Conservation (phyloP, 2,113 vertebrate genomes). For the Tympanuchus pallidicinctus region DNA sequence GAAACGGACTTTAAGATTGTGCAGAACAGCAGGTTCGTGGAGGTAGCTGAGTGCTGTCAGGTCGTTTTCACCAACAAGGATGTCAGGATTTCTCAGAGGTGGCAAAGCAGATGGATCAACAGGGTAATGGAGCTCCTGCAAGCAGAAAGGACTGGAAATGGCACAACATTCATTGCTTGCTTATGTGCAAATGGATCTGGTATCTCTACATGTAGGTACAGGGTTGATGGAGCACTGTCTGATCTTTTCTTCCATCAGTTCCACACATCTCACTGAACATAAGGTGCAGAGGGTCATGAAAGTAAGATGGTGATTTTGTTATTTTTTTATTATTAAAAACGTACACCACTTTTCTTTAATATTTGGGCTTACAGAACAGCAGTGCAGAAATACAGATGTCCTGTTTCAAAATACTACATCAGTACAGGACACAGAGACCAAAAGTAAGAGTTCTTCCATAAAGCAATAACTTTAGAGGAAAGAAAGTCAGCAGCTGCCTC, state of each 20-base stretch:
- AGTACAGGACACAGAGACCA: neutral
- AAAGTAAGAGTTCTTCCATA: neutral
- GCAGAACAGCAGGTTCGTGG: conserved; percentile 94
- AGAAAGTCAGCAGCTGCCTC: neutral
- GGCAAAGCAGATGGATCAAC: conserved; percentile 85
- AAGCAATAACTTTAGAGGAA: neutral
- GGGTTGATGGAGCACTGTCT: neutral
- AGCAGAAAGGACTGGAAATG: neutral
- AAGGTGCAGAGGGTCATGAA: neutral
- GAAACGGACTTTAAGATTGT: conserved; percentile 95
- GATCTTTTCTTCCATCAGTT: neutral
- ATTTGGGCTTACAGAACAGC: neutral
- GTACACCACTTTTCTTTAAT: neutral
- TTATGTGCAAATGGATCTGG: neutral
- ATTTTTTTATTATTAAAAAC: neutral
- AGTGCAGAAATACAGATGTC: neutral
- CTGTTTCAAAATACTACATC: neutral
- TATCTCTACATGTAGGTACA: neutral
- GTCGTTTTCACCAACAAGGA: conserved; percentile 98
- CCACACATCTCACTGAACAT: neutral
- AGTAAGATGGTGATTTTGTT: neutral
- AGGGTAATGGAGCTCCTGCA: conserved; percentile 82
- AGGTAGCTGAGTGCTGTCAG: conserved; percentile 98
- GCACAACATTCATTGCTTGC: neutral
- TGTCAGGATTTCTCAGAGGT: conserved; percentile 94